Evolutionary conservation across 2,888 invertebrate species (phyloP), one percentile per base, ranked within the genome.

Genomic region (Acanthosoma haemorrhoidale): DNA sequence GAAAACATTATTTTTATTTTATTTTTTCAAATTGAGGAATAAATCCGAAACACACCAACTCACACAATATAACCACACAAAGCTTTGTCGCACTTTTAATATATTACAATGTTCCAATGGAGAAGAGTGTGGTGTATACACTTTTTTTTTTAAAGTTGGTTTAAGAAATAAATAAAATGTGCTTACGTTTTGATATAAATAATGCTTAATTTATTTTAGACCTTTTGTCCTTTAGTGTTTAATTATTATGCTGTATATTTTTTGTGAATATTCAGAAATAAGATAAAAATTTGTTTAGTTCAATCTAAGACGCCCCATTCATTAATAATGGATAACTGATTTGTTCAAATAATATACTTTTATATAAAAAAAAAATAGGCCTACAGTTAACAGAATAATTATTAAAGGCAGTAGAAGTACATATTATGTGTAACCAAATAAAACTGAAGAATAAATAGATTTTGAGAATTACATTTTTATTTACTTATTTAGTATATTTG

Each of bases 81-180:
- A n/a, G 64, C 64, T 64, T 64, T 64, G 64, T 64, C 39, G 64
- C 64, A 64, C 64, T 41, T 64, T 13, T 25, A 25, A 51, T 51
- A 51, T 41, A 41, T 16, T 36, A 64, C 31, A 64, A 64, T 39
- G 18, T 34, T 60, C 15, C n/a, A 63, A 39, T 63, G 38, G 39
- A 29, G 41, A 41, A 64, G 31, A 36, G 64, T 64, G 39, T 64
- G 64, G 39, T 41, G 39, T 31, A 39, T 64, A 64, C 64, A 64
- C 41, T 15, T 41, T 64, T 18, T 32, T 32, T 51, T 64, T 41
- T 29, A 64, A 64, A 64, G 39, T 64, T 64, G 39, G 41, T 64
- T 51, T 64, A 64, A 41, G 4, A 64, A 64, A 64, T 4, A 29
- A 59, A 59, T 59, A 59, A 59, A 59, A 32, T 31, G 29, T 64